Evolutionary conservation across 2,113 vertebrate species (phyloP).

Genomic region (Prinia subflava): DNA sequence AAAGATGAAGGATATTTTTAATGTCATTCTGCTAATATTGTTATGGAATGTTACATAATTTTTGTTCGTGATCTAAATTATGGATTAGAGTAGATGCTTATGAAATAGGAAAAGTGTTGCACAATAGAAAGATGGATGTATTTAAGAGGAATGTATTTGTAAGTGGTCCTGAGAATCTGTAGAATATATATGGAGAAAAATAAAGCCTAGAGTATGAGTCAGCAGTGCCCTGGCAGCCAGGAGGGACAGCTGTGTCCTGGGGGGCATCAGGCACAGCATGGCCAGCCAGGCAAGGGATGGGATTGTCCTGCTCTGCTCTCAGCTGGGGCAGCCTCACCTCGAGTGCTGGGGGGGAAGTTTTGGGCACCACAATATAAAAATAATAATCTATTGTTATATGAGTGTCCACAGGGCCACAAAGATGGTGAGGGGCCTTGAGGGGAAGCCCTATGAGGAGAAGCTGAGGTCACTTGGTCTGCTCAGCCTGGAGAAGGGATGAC

Average conservation of each 20-base stretch:
- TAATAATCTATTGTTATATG: background rate
- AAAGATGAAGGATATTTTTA: background rate
- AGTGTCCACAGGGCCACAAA: background rate
- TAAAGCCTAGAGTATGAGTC: background rate
- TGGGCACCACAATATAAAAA: background rate
- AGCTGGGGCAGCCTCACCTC: background rate
- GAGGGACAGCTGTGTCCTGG: accelerated
- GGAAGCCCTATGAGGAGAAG: accelerated
- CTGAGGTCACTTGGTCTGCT: background rate
- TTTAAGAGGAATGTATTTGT: background rate
- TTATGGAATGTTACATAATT: background rate
- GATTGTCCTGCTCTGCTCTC: background rate
- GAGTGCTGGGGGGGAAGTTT: background rate
- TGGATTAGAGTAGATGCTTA: background rate
- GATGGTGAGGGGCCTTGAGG: background rate
- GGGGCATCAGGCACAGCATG: background rate
- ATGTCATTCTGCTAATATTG: background rate
- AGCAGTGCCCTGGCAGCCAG: background rate
- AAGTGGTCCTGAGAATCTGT: background rate
- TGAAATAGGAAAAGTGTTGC: background rate
- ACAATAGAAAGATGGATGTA: background rate
- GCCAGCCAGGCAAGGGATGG: accelerated
- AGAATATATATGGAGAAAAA: background rate
- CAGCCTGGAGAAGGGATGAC: background rate
- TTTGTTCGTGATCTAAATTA: background rate